A percentile compares a stretch with the other conserved stretches of the same genome.
phyloP scores from a whole-genome alignment of 2,888 invertebrate species.

The Onthophagus sagittarius region DNA sequence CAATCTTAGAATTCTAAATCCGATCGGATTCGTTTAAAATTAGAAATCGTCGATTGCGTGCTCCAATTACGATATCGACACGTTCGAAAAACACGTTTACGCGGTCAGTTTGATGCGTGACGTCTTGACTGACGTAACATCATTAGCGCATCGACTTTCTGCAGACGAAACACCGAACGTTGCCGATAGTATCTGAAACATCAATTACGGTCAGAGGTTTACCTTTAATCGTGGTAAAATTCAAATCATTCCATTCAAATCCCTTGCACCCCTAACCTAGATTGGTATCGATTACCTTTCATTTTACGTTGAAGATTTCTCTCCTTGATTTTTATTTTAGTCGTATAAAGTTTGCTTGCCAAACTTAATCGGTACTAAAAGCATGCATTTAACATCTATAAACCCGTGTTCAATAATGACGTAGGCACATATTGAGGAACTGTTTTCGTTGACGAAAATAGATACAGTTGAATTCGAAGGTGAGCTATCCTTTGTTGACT shows the following conservation, averaged over 20 bases:
- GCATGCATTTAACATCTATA: neutral
- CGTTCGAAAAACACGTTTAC: neutral
- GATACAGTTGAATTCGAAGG: neutral
- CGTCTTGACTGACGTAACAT: neutral
- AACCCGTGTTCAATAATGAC: neutral
- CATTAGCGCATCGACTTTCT: neutral
- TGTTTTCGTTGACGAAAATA: neutral
- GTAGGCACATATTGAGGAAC: neutral
- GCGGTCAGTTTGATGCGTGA: neutral
- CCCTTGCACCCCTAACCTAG: neutral
- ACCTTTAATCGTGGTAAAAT: neutral
- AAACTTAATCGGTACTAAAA: neutral
- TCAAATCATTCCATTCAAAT: neutral
- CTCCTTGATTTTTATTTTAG: neutral
- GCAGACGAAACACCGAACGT: neutral
- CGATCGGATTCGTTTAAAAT: neutral
- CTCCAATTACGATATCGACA: neutral
- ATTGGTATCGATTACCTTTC: neutral
- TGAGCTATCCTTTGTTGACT: neutral
- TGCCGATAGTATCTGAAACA: neutral
- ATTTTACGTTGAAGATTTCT: neutral
- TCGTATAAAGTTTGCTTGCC: neutral
- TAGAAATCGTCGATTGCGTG: neutral
- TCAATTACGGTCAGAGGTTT: neutral
- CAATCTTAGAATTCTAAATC: neutral